These are phyloP conservation scores for Homalodisca vitripennis DNA, from an alignment of 1,140 invertebrate species.

Conservation along the genomic window DNA sequence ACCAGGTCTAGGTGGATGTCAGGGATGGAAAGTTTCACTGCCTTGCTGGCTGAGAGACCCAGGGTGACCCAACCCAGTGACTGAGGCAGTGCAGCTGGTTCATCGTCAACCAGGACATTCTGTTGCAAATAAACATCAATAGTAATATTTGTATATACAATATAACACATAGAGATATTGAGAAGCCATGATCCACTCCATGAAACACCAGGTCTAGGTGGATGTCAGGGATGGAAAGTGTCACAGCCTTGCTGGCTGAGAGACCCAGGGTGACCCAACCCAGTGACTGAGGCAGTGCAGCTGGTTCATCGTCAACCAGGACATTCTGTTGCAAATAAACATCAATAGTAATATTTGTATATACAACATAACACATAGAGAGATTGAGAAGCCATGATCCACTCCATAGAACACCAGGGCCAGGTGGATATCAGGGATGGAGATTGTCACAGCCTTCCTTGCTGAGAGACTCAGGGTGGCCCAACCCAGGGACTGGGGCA, in stretches of 20 bases:
- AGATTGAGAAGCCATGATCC: conserved; percentile 54
- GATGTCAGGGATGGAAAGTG: conserved; percentile 4
- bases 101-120: conserved; percentile 1
- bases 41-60: conserved; percentile 40
- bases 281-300: not conserved
- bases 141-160: too few species aligned
- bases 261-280: conserved; percentile 50
- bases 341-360: too few species aligned
- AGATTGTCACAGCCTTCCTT: not conserved
- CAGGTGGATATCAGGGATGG: conserved; percentile 32
- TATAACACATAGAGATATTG: conserved; percentile 58
- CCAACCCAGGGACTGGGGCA: conserved; percentile 42
- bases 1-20: conserved; percentile 39
- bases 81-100: not conserved
- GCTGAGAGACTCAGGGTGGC: conserved; percentile 45
- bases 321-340: not conserved
- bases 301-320: conserved; percentile 10
- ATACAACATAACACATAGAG: too few species aligned
- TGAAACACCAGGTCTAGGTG: conserved; percentile 40
- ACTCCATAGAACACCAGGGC: conserved; percentile 37
- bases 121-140: not conserved
- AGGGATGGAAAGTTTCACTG: conserved; percentile 1
- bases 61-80: conserved; percentile 47
- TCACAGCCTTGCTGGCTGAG: conserved; percentile 2
- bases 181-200: conserved; percentile 48